Base-by-base conservation (phyloP, 2,113 vertebrate species). In the Canis aureus region DNA sequence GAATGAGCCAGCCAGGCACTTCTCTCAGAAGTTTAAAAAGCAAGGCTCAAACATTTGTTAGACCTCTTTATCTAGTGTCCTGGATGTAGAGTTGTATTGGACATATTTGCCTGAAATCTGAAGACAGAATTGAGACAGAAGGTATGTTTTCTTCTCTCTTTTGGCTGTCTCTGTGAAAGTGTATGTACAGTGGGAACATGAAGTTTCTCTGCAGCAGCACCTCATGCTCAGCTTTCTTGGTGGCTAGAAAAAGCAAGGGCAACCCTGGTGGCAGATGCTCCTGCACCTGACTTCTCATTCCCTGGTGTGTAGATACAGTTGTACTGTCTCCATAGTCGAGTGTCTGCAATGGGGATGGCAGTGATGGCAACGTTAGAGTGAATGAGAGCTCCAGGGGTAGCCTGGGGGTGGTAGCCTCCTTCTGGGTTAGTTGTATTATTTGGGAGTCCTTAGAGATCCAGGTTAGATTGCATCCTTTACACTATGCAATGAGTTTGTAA, bases 11-110 rank as follows among this genome's bases (percentile, higher is more conserved):
- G 32, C 32, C 67, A 69, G 67, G 16, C 8, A 19, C 32, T 1
- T 32, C 67, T 69, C 67, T 69, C n/a, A 85, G 11, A 73, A 8
- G 90, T 74, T n/a, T 57, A n/a, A 82, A 95, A 85, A 22, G 11
- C 64, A 86, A 73, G 20, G 3, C 38, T 1, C 32, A 89, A 78
- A 55, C 9, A 43, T 59, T 82, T 76, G 25, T 32, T 74, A 73
- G 35, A 55, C 10, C 78, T 32, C 22, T 17, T 85, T 53, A 60
- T 38, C 25, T 71, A n/a, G 49, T 3, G 0, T 66, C 79, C 62
- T 83, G 5, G 8, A 29, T 59, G 16, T 38, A 80, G 49, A 80
- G 2, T 20, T 25, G 11, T 12, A 13, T 20, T 32, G 1, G 38
- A 22, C 43, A 5, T 15, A 51, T 93, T 35, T 92, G 27, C 20